Conservation (phyloP, 2,797 vertebrate species). For the Hydrocynus forskahlii region DNA sequence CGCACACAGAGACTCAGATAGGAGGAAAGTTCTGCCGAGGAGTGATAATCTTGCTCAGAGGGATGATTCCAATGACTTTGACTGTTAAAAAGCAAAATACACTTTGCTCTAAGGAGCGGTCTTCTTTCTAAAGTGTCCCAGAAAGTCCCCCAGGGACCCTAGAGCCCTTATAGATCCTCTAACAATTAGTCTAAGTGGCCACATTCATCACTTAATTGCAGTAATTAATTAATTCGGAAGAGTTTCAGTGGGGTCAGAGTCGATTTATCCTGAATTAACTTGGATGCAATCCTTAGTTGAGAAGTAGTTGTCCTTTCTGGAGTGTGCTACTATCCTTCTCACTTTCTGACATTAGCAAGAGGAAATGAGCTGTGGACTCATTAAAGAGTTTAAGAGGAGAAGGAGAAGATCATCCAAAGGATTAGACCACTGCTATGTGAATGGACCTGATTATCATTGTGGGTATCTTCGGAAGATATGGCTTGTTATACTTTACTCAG, state of each 20-base stretch:
- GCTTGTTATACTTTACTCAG: not conserved
- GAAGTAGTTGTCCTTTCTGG: constrained; percentile 49
- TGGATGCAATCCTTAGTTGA: constrained; percentile 55
- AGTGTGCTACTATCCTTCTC: constrained; percentile 40
- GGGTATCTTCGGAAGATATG: not conserved
- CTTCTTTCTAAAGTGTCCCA: constrained; percentile 43
- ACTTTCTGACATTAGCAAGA: constrained; percentile 47
- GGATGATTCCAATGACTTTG: constrained; percentile 46
- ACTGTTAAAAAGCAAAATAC: constrained; percentile 41
- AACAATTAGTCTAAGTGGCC: constrained; percentile 68
- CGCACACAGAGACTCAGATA: constrained; percentile 28
- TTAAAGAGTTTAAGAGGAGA: constrained; percentile 23
- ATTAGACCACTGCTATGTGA: not conserved
- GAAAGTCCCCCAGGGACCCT: constrained; percentile 47
- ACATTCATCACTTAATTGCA: constrained; percentile 70
- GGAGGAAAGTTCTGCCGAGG: constrained; percentile 32
- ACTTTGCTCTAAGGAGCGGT: constrained; percentile 32
- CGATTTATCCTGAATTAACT: constrained; percentile 62
- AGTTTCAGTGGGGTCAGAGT: constrained; percentile 59
- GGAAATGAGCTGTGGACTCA: constrained; percentile 40
- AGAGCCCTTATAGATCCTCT: constrained; percentile 48
- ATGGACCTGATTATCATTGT: not conserved
- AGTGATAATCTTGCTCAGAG: constrained; percentile 46
- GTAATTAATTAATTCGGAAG: constrained; percentile 68
- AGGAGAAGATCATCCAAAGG: constrained; percentile 4